Percentiles rank a stretch among this genome's conserved stretches.
These are phyloP conservation scores for Criorhina ranunculi DNA, from an alignment of 2,888 invertebrate genomes.

Conservation along the genomic window DNA sequence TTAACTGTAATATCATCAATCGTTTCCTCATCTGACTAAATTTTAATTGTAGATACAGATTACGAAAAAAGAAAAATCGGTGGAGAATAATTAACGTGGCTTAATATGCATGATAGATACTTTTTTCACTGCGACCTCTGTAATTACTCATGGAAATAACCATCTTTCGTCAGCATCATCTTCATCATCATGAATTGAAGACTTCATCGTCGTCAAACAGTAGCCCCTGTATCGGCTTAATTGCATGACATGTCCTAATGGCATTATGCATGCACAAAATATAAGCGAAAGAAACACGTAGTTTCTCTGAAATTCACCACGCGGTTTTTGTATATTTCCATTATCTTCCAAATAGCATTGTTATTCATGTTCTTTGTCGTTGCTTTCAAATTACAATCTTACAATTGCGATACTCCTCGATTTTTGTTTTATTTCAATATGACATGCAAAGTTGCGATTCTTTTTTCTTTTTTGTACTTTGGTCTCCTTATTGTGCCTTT, in stretches of 20 bases:
- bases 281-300: neutral
- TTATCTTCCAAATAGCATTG: slow-evolving; percentile 13
- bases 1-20: slow-evolving; percentile 1
- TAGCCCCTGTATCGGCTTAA: slow-evolving; percentile 41
- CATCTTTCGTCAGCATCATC: slow-evolving; percentile 47
- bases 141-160: slow-evolving; percentile 55
- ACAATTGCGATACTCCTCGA: neutral
- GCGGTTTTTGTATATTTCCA: neutral
- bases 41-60: slow-evolving; percentile 35
- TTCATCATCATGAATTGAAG: slow-evolving; percentile 15
- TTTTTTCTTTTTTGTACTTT: neutral
- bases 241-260: slow-evolving; percentile 59
- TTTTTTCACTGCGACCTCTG: slow-evolving; percentile 19
- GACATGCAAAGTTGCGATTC: slow-evolving; percentile 43
- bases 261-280: slow-evolving; percentile 40
- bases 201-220: slow-evolving; percentile 28
- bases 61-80: slow-evolving; percentile 11
- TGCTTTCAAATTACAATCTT: slow-evolving; percentile 41
- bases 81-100: slow-evolving; percentile 31
- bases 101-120: slow-evolving; percentile 2
- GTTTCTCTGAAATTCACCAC: neutral
- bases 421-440: slow-evolving; percentile 20
- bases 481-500: slow-evolving; percentile 1
- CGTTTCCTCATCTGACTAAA: slow-evolving; percentile 41
- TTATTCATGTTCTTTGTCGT: slow-evolving; percentile 34